Evolutionary conservation across 2,113 vertebrate species (phyloP), one percentile per base, ranked within the genome.

Genomic region (Oncorhynchus kisutch): DNA sequence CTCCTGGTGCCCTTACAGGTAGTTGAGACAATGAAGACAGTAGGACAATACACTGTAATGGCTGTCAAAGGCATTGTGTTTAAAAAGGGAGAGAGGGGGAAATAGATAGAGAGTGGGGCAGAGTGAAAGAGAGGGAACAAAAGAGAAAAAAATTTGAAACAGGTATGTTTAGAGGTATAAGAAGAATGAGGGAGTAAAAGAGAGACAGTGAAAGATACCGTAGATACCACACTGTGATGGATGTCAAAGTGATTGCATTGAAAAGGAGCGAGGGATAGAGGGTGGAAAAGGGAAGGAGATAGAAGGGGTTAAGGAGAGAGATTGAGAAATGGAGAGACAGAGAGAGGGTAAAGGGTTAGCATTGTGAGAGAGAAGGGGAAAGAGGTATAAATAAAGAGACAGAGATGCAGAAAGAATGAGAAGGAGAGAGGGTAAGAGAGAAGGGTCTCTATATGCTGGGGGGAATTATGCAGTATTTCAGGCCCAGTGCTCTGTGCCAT

Each of bases 401-500:
- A 25, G 25, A 25, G 22, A 66, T 5, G 4, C 25, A 25, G 87
- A 89, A 86, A 54, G 16, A 54, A 54, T 54, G 16, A 1, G 86
- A 79, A 87, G 78, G 80, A 87, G 85, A 85, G 75, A 27, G 64
- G 72, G 76, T 51, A 74, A 51, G 76, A 84, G 75, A 62, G 9
- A 18, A 67, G 75, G 81, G 83, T 83, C 85, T 83, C 64, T 77
- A 73, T 75, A 72, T 74, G 65, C 85, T 81, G 67, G 79, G 78
- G 51, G 76, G 75, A 80, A 69, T 71, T 81, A 76, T 64, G 80
- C 74, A 82, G 82, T 75, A 78, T 87, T 87, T 87, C 86, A 84
- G 76, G 78, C 77, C 80, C 79, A 59, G 69, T 76, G 81, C 80
- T 86, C 83, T 85, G 83, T 88, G 82, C 85, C 83, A 84, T 88